Conservation (phyloP, 2,888 invertebrate genomes). For the Chloroclysta siterata region DNA sequence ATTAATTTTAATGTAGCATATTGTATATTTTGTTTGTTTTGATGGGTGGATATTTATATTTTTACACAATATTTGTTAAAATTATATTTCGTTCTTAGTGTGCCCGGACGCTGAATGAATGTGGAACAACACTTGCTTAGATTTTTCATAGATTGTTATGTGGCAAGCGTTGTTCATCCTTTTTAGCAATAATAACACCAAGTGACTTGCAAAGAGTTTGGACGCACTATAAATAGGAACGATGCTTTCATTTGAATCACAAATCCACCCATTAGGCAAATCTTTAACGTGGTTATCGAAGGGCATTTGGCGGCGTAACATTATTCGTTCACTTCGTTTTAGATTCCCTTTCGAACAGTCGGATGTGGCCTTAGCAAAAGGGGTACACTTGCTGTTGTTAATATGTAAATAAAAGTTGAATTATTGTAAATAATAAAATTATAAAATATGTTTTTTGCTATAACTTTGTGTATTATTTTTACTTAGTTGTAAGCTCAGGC, state of each 20-base stretch:
- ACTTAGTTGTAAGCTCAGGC: too few relatives aligned
- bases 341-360: constrained; percentile 71
- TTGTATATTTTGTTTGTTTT: constrained; percentile 53
- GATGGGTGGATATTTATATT: constrained; percentile 49
- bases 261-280: constrained; percentile 35
- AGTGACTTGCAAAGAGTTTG: constrained; percentile 1
- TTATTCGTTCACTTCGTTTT: constrained; percentile 56
- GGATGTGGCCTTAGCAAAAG: constrained; percentile 70
- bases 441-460: constrained; percentile 84
- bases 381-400: constrained; percentile 79
- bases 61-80: constrained; percentile 58
- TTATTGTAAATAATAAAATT: constrained; percentile 83
- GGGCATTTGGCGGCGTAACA: constrained; percentile 27
- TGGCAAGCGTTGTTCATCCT: neutral
- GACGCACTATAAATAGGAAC: neutral
- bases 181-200: neutral
- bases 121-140: neutral
- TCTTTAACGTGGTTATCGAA: constrained; percentile 8
- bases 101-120: neutral
- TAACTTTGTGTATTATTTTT: constrained; percentile 57
- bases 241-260: constrained; percentile 11
- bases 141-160: neutral
- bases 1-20: constrained; percentile 69
- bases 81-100: constrained; percentile 49
- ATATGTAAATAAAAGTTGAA: constrained; percentile 85